Evolutionary conservation across 2,797 vertebrate genomes (phyloP), one percentile per base, ranked within the genome.

Genomic region (Molothrus ater): DNA sequence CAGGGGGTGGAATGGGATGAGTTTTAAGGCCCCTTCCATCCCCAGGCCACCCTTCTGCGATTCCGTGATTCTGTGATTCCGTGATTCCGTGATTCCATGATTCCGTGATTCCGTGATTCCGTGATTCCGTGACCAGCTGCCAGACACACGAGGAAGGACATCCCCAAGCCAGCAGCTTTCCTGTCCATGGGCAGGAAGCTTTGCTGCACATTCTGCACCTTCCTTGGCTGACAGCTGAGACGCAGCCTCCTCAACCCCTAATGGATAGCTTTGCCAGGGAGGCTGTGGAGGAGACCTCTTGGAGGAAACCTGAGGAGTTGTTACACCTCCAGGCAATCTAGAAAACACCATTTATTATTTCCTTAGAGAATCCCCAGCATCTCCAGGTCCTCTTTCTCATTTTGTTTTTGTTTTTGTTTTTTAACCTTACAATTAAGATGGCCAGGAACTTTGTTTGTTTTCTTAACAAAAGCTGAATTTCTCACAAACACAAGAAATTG

Each of bases 81-180:
- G n/a, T n/a, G n/a, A n/a, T 25, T 56, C 24, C 2, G 0, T 53
- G 17, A 20, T 25, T 56, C 24, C 2, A 0, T 53, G 17, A 20
- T 48, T 50, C 45, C 2, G 1, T 17, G n/a, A 13, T 24, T 29
- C 31, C 40, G 7, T 53, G 17, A 20, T 25, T 56, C 24, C 2
- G 0, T 53, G 17, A 20, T 25, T 56, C 24, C 2, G 0, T 25
- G 24, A n/a, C 22, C 24, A 57, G 28, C 12, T 57, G 43, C 29
- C 57, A 26, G 13, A 13, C 6, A 54, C 16, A 22, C 4, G 4
- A 25, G 36, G 51, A 80, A 60, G n/a, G 19, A 34, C 4, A 6
- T 17, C 34, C 32, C 17, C 19, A 84, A 57, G 6, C 8, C 73
- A 59, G 25, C 1, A 80, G 11, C 11, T 69, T 36, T 69, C 11